A percentile compares a stretch with the other conserved stretches of the same genome.
phyloP scores from a whole-genome alignment of 2,797 vertebrate genomes.

The Alcedo atthis region DNA sequence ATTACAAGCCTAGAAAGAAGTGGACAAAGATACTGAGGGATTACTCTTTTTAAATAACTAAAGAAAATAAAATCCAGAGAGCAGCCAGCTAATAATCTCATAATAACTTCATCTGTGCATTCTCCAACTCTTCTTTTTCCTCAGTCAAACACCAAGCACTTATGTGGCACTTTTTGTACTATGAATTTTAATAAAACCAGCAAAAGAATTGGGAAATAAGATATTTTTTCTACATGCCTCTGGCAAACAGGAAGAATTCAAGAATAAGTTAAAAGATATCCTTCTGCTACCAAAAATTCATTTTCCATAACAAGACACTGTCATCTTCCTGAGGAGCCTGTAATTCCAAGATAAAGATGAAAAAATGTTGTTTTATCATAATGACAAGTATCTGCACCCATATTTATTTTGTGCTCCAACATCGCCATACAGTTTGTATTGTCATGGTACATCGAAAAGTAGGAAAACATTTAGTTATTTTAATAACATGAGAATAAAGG shows the following conservation, averaged over 20 bases:
- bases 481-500: constrained; percentile 63
- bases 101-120: constrained; percentile 52
- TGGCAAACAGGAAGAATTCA: constrained; percentile 71
- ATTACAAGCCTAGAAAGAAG: constrained; percentile 16
- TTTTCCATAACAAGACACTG: constrained; percentile 73
- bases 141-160: constrained; percentile 49
- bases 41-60: neutral
- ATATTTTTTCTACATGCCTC: constrained; percentile 74
- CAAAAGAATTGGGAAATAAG: constrained; percentile 66
- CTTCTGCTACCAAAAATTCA: constrained; percentile 68
- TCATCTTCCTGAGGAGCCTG: constrained; percentile 72
- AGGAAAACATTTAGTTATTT: constrained; percentile 67
- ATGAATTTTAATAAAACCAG: constrained; percentile 69
- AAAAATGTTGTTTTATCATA: constrained; percentile 75
- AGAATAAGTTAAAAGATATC: constrained; percentile 68
- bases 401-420: constrained; percentile 72
- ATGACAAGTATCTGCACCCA: constrained; percentile 67
- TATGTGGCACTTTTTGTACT: constrained; percentile 45
- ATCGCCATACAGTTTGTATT: constrained; percentile 61
- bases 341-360: constrained; percentile 79
- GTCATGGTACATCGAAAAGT: constrained; percentile 64
- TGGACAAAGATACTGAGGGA: neutral
- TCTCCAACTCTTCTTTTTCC: constrained; percentile 39
- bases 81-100: constrained; percentile 53
- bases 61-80: neutral